These are phyloP conservation scores for Orthosia incerta DNA, from an alignment of 2,888 invertebrate genomes.

Conservation along the genomic window DNA sequence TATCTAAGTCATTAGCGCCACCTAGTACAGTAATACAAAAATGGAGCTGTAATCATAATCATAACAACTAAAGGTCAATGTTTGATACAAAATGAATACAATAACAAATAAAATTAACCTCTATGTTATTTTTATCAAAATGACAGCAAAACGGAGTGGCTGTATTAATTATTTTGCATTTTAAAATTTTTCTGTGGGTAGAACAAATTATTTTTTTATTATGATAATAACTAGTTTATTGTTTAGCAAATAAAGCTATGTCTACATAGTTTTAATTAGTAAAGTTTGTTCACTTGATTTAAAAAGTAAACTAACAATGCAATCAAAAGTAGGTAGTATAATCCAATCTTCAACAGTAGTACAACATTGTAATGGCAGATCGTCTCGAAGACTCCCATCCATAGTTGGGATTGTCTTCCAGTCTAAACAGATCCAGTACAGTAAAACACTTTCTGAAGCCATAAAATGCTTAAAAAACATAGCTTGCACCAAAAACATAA, in stretches of 20 bases:
- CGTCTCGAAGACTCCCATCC: not conserved
- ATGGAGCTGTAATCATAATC: not conserved
- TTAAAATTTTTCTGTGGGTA: too few species aligned
- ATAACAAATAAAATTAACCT: constrained; percentile 21
- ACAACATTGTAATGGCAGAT: not conserved
- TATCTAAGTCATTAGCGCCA: constrained; percentile 32
- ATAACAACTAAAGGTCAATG: constrained; percentile 17
- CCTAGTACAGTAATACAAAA: constrained; percentile 6
- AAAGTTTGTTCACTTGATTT: not conserved
- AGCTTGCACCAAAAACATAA: not conserved
- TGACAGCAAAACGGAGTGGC: constrained; percentile 5
- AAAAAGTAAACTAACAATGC: not conserved
- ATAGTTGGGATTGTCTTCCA: not conserved
- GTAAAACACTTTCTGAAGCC: too few species aligned
- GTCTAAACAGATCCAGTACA: too few species aligned
- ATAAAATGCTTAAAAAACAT: too few species aligned
- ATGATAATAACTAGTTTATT: not conserved
- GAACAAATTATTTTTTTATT: too few species aligned
- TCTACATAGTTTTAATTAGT: not conserved
- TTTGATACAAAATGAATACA: not conserved
- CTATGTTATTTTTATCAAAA: not conserved
- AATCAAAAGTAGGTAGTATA: too few species aligned
- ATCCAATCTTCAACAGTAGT: not conserved
- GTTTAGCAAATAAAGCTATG: not conserved
- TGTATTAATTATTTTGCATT: not conserved